Evolutionary conservation across 2,888 invertebrate genomes (phyloP), one percentile per base, ranked within the genome.

Genomic region (Bombyx huttoni): DNA sequence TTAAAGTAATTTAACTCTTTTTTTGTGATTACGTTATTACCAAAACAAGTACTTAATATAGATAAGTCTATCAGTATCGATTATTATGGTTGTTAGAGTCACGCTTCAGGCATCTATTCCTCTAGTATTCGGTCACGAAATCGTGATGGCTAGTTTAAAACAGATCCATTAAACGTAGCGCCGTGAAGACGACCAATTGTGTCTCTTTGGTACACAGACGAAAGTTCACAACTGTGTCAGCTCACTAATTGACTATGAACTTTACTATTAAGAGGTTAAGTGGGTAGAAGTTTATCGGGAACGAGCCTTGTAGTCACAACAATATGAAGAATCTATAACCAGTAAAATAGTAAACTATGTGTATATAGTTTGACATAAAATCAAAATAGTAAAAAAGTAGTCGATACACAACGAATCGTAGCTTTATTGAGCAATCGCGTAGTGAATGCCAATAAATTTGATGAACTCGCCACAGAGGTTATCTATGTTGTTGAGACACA

Each of bases 221-320:
- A 72, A 76, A 75, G 75, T 78, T 78, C 74, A 77, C 72, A 78
- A 78, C 74, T 75, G 75, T 77, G 76, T 78, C 77, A 75, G 67
- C 70, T 71, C 67, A 73, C 73, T 83, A 81, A 81, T 83, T 81
- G 73, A 73, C 73, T 78, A 68, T 74, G 76, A 80, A 76, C 80
- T 80, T 73, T 70, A 71, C 69, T 68, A 80, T 78, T 78, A 75
- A 65, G 63, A 68, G 80, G 83, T 84, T 74, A 83, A 82, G 73
- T 82, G 81, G 72, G 58, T 68, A 67, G 67, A 73, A 70, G 65
- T 75, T 70, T 71, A 70, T 67, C 61, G 63, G 63, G 68, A 68
- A 61, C 58, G 65, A 67, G 40, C 24, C 24, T 61, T 64, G 61
- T 59, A 68, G 66, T 70, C 61, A 64, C 60, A 71, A 70, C 64